Evolutionary conservation across 2,113 vertebrate genomes (phyloP).

Genomic region (Eleginops maclovinus): DNA sequence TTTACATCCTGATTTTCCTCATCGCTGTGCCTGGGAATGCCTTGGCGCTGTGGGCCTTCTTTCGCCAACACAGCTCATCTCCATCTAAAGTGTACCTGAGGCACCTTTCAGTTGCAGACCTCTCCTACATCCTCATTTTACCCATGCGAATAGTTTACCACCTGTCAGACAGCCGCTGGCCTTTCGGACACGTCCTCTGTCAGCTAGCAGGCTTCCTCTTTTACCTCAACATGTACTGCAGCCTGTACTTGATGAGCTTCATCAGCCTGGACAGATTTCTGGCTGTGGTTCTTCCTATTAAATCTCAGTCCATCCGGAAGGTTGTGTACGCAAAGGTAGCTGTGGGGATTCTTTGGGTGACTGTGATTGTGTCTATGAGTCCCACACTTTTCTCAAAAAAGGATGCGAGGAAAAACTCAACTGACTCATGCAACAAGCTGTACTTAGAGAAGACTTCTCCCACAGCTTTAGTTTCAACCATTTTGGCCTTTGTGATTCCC

Average conservation of each 20-base stretch:
- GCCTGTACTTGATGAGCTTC: conserved; percentile 81
- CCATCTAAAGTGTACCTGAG: conserved; percentile 75
- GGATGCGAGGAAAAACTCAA: conserved; percentile 15
- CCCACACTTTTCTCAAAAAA: conserved; percentile 70
- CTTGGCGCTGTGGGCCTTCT: conserved; percentile 80
- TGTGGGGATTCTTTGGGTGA: conserved; percentile 72
- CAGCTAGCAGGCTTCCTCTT: conserved; percentile 81
- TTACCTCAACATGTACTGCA: conserved; percentile 84
- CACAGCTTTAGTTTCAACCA: conserved; percentile 70
- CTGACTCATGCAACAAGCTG: conserved; percentile 69
- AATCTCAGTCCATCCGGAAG: conserved; percentile 64
- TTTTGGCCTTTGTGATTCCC: conserved; percentile 77
- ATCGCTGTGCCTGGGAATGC: conserved; percentile 79
- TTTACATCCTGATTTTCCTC: conserved; percentile 78
- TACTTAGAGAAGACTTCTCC: conserved; percentile 76
- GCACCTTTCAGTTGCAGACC: conserved; percentile 80
- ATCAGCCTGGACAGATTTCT: conserved; percentile 82
- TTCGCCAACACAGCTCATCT: conserved; percentile 47
- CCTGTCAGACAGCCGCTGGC: conserved; percentile 72
- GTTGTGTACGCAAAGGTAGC: conserved; percentile 63
- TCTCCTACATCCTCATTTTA: conserved; percentile 78
- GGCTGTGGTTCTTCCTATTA: conserved; percentile 75
- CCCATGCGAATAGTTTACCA: conserved; percentile 82
- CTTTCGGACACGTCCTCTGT: conserved; percentile 75
- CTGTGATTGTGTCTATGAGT: conserved; percentile 60